Base-by-base conservation (phyloP, 2,888 invertebrate genomes). In the Pteria penguin region DNA sequence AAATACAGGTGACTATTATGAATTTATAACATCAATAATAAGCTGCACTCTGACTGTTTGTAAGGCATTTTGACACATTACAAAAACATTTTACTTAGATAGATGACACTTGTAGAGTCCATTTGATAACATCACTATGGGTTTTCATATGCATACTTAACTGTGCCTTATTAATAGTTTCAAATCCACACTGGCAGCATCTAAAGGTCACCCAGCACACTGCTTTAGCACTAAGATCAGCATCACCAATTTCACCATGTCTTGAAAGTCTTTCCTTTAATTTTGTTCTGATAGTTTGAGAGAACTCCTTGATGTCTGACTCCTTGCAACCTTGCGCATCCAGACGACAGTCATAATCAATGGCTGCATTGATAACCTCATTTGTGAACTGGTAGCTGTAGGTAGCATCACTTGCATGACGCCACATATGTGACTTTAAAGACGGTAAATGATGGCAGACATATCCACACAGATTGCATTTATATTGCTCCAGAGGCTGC, bases 361-460 rank as follows among this genome's bases (percentile, higher is more conserved):
- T 88, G 32, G 91, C 91, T 14, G 90, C 89, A 78, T 91, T 91
- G 69, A 91, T 91, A 58, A 90, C 88, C 72, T 90, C 90, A 78
- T 91, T 91, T 33, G 90, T 91, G 71, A 88, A 86, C 76, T 89
- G 87, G 63, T 91, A 92, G 79, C 89, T 90, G 81, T 91, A 92
- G 82, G 89, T 90, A 52, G 85, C 82, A 70, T 91, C 90, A 62
- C 88, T 88, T 24, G 91, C 90, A 80, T 92, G 91, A 1, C 91
- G 86, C 91, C 91, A 92, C 91, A 92, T 91, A 83, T 92, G 91
- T 1, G 91, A 91, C 78, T 92, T 92, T 26, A 92, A 83, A 1
- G 91, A 91, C 2, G 91, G 91, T 72, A 91, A 80, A 75, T 92
- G 91, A 78, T 92, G 91, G 76, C 91, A 92, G 4, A 91, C 89